These are phyloP conservation scores for Orthochromis malagaraziensis DNA, from an alignment of 2,113 vertebrate species.

Conservation along the genomic window DNA sequence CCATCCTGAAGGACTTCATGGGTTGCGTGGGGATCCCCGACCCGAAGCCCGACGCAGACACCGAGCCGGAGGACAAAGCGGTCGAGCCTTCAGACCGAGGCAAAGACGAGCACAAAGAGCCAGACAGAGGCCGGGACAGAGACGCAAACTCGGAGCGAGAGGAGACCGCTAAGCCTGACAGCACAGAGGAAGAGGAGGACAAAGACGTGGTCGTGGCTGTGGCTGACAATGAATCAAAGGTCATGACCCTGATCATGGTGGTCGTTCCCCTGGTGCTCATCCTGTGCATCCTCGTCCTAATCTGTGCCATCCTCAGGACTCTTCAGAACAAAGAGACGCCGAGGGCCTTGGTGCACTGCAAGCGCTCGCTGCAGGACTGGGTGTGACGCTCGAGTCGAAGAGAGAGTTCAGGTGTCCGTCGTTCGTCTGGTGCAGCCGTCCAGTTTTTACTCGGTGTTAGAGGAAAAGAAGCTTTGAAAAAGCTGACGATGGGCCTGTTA, in stretches of 20 bases:
- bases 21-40: slow-evolving; percentile 79
- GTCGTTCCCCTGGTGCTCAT: slow-evolving; percentile 84
- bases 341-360: slow-evolving; percentile 89
- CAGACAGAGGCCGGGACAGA: slow-evolving; percentile 20
- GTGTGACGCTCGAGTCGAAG: slow-evolving; percentile 70
- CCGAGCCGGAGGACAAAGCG: background rate
- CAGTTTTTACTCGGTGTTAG: background rate
- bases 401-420: background rate
- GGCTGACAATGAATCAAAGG: slow-evolving; percentile 77
- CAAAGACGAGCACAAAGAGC: slow-evolving; percentile 21
- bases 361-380: slow-evolving; percentile 97
- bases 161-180: background rate
- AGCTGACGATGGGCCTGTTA: background rate
- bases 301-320: slow-evolving; percentile 85
- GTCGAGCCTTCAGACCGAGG: slow-evolving; percentile 25
- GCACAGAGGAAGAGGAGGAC: slow-evolving; percentile 19
- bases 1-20: slow-evolving; percentile 94
- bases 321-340: slow-evolving; percentile 91
- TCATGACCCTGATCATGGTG: slow-evolving; percentile 86
- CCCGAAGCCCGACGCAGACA: slow-evolving; percentile 47
- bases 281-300: slow-evolving; percentile 82
- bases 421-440: background rate
- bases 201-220: slow-evolving; percentile 82
- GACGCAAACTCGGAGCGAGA: slow-evolving; percentile 57
- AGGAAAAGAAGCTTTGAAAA: background rate